Evolutionary conservation across 2,888 invertebrate species (phyloP).

Genomic region (Leucoma salicis): DNA sequence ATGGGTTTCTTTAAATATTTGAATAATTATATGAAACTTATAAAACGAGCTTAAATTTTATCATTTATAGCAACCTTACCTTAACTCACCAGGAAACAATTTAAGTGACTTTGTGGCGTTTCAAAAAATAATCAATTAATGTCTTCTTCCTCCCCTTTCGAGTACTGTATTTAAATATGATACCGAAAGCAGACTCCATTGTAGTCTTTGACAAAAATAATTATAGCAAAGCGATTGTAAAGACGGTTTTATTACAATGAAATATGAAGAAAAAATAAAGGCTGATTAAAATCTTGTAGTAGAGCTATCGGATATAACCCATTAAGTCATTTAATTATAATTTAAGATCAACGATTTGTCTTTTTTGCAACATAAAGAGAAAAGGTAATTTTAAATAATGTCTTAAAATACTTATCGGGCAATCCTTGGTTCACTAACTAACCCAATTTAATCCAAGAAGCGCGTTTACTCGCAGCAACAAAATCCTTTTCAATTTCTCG

Average conservation of each 20-base stretch:
- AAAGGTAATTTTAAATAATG: slow-evolving; percentile 16
- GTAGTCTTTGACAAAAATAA: neutral
- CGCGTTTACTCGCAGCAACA: slow-evolving; percentile 49
- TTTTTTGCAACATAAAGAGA: slow-evolving; percentile 10
- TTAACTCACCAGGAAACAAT: no score
- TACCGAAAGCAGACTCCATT: slow-evolving; percentile 1
- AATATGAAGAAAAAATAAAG: no score
- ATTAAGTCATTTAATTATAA: neutral
- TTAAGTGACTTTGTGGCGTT: no score
- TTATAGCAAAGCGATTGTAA: slow-evolving; percentile 2
- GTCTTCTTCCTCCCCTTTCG: slow-evolving; percentile 7
- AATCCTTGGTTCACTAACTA: slow-evolving; percentile 50
- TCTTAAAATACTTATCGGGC: slow-evolving; percentile 28
- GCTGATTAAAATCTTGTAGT: no score
- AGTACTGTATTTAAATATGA: slow-evolving; percentile 2
- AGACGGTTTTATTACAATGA: neutral
- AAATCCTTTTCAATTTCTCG: slow-evolving; percentile 68
- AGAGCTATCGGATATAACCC: no score
- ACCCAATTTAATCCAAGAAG: slow-evolving; percentile 64
- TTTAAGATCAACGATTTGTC: neutral
- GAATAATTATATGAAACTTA: no score
- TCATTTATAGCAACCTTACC: no score
- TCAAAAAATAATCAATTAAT: no score
- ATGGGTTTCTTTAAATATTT: no score
- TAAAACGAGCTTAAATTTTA: no score